Evolutionary conservation across 2,113 vertebrate genomes (phyloP).

Genomic region (Camarhynchus parvulus): DNA sequence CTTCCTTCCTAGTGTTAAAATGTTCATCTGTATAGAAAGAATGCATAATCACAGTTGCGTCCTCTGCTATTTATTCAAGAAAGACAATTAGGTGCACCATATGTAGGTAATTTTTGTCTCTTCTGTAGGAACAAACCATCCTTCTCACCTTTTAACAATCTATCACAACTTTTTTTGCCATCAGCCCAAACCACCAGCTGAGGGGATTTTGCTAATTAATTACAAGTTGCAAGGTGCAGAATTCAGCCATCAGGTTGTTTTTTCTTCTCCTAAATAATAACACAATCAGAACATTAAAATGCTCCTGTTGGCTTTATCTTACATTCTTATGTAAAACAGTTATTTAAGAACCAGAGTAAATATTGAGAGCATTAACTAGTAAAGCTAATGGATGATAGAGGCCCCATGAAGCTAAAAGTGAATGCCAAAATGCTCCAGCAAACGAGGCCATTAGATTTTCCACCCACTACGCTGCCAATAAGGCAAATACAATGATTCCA

Average conservation of each 20-base stretch:
- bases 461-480: neutral
- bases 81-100: neutral
- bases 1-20: neutral
- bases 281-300: neutral
- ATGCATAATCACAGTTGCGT: neutral
- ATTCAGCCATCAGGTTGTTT: neutral
- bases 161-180: neutral
- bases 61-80: neutral
- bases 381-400: neutral
- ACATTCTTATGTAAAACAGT: neutral
- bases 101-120: neutral
- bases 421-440: slow-evolving; percentile 3
- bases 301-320: neutral
- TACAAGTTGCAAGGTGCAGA: neutral
- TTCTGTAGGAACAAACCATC: neutral
- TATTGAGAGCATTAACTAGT: neutral
- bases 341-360: neutral
- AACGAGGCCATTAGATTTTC: slow-evolving; percentile 16
- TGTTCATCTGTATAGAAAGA: neutral
- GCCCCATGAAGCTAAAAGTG: neutral
- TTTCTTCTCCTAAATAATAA: neutral
- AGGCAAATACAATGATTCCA: slow-evolving; percentile 16
- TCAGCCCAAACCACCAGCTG: neutral
- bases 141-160: neutral
- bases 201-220: neutral